Conservation (phyloP, 2,888 invertebrate genomes). For the Agrochola lychnidis region DNA sequence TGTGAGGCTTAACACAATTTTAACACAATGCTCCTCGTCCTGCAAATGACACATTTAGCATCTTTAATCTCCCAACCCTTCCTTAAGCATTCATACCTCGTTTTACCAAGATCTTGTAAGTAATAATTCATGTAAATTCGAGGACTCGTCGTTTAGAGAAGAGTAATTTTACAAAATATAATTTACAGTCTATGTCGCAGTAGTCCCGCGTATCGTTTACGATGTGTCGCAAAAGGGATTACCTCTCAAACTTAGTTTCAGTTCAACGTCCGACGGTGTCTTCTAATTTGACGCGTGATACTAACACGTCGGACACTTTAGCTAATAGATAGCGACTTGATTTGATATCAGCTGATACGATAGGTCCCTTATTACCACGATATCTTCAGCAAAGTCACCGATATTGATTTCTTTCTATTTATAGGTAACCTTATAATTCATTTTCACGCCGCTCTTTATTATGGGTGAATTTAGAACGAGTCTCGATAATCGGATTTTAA, state of each 20-base stretch:
- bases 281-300: slow-evolving; percentile 71
- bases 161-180: slow-evolving; percentile 23
- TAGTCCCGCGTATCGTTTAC: slow-evolving; percentile 28
- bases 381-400: slow-evolving; percentile 9
- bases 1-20: background rate
- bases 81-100: slow-evolving; percentile 5
- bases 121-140: slow-evolving; percentile 32
- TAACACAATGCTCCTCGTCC: background rate
- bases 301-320: slow-evolving; percentile 56
- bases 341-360: slow-evolving; percentile 29
- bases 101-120: background rate
- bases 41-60: slow-evolving; percentile 1
- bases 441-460: slow-evolving; percentile 12
- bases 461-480: slow-evolving; percentile 33
- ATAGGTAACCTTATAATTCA: slow-evolving; percentile 10
- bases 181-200: slow-evolving; percentile 27
- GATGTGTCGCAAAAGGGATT: slow-evolving; percentile 48
- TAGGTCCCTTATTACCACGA: slow-evolving; percentile 5
- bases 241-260: slow-evolving; percentile 55
- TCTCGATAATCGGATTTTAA: slow-evolving; percentile 43
- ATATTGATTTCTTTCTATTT: slow-evolving; percentile 9
- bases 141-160: slow-evolving; percentile 12
- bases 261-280: slow-evolving; percentile 56
- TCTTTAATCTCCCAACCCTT: background rate
- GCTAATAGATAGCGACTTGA: slow-evolving; percentile 26